Percentiles rank a stretch among this genome's conserved stretches.
phyloP scores from a whole-genome alignment of 2,797 vertebrate species.

The Lepus townsendii region DNA sequence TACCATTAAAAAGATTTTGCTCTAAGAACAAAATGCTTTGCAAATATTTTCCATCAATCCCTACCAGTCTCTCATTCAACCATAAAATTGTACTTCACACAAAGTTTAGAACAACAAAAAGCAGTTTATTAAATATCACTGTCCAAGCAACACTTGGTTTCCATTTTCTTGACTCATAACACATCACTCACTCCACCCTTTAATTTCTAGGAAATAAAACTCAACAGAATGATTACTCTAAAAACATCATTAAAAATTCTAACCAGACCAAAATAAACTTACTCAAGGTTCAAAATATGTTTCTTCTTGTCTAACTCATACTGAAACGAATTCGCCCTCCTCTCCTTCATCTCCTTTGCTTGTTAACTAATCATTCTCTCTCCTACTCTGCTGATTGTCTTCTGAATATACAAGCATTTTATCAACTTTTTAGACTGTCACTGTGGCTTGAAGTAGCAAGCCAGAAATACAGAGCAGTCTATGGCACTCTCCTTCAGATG shows the following conservation, averaged over 20 bases:
- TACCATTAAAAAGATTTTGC: slow-evolving; percentile 9
- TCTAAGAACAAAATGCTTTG: slow-evolving; percentile 57
- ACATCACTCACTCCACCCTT: slow-evolving; percentile 12
- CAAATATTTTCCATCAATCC: slow-evolving; percentile 46
- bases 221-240: slow-evolving; percentile 56
- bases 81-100: slow-evolving; percentile 58
- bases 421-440: neutral
- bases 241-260: slow-evolving; percentile 71
- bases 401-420: neutral
- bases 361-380: slow-evolving; percentile 2
- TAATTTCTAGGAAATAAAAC: slow-evolving; percentile 69
- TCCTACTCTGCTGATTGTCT: neutral
- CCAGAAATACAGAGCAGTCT: neutral
- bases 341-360: neutral
- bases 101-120: slow-evolving; percentile 76
- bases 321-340: slow-evolving; percentile 12
- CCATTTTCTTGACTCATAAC: slow-evolving; percentile 53
- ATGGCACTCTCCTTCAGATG: neutral
- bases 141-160: slow-evolving; percentile 64
- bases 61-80: slow-evolving; percentile 29
- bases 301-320: slow-evolving; percentile 20
- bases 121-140: slow-evolving; percentile 62
- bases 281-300: neutral
- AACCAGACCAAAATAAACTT: slow-evolving; percentile 57
- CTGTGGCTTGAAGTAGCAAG: slow-evolving; percentile 18